These are phyloP conservation scores for Casuarius casuarius DNA, from an alignment of 2,113 vertebrate genomes.

Conservation along the genomic window DNA sequence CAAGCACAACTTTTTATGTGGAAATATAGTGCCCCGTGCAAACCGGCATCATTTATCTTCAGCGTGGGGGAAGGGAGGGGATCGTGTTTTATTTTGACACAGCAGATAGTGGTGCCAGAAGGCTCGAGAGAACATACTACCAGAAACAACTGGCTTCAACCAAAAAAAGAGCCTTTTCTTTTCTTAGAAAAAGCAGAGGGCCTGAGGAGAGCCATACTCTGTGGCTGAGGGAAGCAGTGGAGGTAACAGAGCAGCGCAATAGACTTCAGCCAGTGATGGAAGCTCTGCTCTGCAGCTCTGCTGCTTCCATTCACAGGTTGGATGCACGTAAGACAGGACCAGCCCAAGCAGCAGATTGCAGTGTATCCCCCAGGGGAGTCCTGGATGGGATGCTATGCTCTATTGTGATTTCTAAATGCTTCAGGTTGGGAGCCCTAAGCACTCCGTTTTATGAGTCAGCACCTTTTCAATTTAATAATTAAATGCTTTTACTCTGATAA, in stretches of 20 bases:
- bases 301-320: neutral
- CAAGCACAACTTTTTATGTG: neutral
- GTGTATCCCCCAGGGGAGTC: neutral
- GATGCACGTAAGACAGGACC: rapidly evolving
- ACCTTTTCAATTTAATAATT: neutral
- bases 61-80: neutral
- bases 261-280: neutral
- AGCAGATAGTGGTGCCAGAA: neutral
- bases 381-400: neutral
- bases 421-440: neutral
- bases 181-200: neutral
- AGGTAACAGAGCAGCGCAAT: neutral
- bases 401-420: neutral
- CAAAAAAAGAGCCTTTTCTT: neutral
- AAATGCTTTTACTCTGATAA: neutral
- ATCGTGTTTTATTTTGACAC: neutral
- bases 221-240: neutral
- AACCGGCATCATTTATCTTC: neutral
- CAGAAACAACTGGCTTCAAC: neutral
- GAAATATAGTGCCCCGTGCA: neutral
- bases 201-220: neutral
- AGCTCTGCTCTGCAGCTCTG: neutral
- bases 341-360: neutral
- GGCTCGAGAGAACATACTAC: neutral
- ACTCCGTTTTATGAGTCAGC: neutral